phyloP scores from a whole-genome alignment of 2,797 vertebrate species.

The Coilia nasus region DNA sequence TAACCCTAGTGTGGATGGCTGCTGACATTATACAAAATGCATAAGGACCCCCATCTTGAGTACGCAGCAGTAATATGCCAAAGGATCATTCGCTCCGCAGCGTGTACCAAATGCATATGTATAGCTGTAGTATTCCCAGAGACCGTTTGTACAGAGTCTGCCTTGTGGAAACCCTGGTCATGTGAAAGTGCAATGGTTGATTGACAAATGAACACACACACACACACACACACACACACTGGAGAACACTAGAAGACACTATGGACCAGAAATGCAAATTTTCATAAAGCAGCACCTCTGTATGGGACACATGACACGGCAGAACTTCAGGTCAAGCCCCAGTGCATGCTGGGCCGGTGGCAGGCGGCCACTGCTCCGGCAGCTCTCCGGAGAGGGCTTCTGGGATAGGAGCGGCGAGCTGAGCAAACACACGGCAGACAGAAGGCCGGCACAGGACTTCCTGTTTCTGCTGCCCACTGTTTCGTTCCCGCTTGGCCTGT shows the following conservation, averaged over 20 bases:
- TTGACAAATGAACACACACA: not conserved
- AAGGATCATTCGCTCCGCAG: not conserved
- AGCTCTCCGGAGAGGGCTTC: constrained; percentile 46
- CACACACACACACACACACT: not conserved
- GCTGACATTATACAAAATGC: not conserved
- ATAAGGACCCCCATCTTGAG: not conserved
- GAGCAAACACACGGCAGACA: constrained; percentile 67
- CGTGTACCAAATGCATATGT: not conserved
- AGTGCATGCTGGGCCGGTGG: constrained; percentile 50
- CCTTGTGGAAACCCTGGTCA: not conserved
- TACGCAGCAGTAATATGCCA: not conserved
- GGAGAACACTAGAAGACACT: not conserved
- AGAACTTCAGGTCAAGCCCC: constrained; percentile 27
- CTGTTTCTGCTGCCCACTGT: constrained; percentile 66
- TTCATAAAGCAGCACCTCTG: not conserved
- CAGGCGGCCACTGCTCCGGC: constrained; percentile 44
- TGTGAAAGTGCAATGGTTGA: not conserved
- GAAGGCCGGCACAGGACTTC: constrained; percentile 67
- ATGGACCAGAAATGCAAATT: not conserved
- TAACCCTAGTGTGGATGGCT: not conserved
- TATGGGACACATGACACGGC: not conserved
- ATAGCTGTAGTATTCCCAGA: not conserved
- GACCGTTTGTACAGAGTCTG: not conserved
- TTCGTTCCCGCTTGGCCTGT: constrained; percentile 74
- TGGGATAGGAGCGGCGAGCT: constrained; percentile 61